phyloP scores from a whole-genome alignment of 53 echinoderm and acorn worm genomes.

The Temnopleurus reevesii region DNA sequence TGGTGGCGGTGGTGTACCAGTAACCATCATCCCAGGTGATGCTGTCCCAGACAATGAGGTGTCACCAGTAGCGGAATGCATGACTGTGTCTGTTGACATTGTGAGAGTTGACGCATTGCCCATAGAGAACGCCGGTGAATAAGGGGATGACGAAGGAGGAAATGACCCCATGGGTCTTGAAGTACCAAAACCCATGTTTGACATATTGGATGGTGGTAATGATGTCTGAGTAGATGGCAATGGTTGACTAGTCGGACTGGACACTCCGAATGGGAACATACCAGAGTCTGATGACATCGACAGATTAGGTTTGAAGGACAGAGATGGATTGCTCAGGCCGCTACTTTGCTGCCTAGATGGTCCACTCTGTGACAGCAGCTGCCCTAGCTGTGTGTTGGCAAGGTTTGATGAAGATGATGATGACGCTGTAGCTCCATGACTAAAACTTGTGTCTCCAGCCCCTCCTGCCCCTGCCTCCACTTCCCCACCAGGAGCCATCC shows the following conservation, averaged over 20 bases:
- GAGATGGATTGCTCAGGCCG: not conserved
- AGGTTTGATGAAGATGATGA: not conserved
- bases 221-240: not conserved
- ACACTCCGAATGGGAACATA: constrained; percentile 28
- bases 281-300: not conserved
- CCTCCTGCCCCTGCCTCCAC: not conserved
- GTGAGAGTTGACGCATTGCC: constrained; percentile 45
- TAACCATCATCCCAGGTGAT: not conserved
- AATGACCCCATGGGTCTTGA: not conserved
- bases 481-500: not conserved
- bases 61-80: not conserved
- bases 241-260: not conserved
- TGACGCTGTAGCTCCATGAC: not conserved
- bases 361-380: constrained; percentile 19
- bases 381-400: constrained; percentile 41
- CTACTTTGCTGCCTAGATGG: not conserved
- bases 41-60: not conserved
- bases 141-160: not conserved
- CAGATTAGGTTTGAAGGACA: not conserved
- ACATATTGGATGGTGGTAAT: not conserved
- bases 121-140: not conserved
- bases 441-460: not conserved
- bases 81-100: constrained; percentile 48
- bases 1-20: not conserved
- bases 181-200: not conserved